Percentiles rank a stretch among this genome's conserved stretches.
Evolutionary conservation across 1,140 invertebrate genomes (phyloP).

Genomic region (Saccostrea glomerata): DNA sequence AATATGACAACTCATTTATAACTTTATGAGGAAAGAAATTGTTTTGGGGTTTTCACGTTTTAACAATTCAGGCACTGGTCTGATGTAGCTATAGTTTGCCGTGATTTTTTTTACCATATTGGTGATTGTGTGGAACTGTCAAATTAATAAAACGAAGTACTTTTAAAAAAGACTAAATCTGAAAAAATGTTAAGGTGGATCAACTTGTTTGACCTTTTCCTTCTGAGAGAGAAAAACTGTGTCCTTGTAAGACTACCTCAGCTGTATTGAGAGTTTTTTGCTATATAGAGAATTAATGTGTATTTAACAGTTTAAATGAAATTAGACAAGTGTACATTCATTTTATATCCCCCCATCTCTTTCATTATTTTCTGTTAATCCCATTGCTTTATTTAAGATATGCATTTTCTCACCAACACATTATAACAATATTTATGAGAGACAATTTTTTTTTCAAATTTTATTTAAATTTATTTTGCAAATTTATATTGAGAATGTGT

Average conservation of each 20-base stretch:
- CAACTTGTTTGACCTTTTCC: neutral
- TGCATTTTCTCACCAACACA: slow-evolving; percentile 4
- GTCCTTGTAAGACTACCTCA: slow-evolving; percentile 7
- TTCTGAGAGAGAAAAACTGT: neutral
- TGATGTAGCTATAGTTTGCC: neutral
- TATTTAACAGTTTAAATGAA: neutral
- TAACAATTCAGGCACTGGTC: slow-evolving; percentile 13
- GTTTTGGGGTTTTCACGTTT: neutral
- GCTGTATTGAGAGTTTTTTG: neutral
- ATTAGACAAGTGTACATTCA: neutral
- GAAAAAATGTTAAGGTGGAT: neutral
- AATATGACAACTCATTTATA: slow-evolving; percentile 16
- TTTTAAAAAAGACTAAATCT: neutral
- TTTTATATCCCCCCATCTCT: neutral
- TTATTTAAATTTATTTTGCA: neutral
- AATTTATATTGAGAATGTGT: neutral
- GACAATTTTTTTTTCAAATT: neutral
- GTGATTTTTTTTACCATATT: neutral
- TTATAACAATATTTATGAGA: neutral
- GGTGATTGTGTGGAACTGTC: neutral
- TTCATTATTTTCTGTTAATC: neutral
- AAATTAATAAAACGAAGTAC: neutral
- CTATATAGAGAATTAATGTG: too few relatives aligned
- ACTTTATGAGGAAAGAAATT: slow-evolving; percentile 7
- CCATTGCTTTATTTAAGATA: slow-evolving; percentile 35